These are phyloP conservation scores for Drosophila novamexicana DNA, from an alignment of 1,140 invertebrate genomes.

Conservation along the genomic window DNA sequence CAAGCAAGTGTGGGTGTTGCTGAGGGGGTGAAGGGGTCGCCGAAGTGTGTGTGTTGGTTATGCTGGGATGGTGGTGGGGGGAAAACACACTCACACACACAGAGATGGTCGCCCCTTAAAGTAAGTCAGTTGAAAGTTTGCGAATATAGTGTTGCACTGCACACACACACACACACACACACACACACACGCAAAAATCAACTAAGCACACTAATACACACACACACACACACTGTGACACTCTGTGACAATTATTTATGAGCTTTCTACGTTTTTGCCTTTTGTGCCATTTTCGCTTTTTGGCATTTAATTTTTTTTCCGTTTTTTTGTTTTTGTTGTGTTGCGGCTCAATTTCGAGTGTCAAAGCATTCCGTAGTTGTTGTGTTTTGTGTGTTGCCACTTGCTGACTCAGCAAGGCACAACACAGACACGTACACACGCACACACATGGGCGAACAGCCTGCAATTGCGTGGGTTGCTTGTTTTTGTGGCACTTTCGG, in stretches of 20 bases:
- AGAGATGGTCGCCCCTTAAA: constrained; percentile 1
- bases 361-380: constrained; percentile 55
- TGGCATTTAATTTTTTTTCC: constrained; percentile 66
- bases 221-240: constrained; percentile 4
- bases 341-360: constrained; percentile 77
- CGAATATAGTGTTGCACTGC: constrained; percentile 6
- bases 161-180: constrained; percentile 5
- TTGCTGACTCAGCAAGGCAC: constrained; percentile 67
- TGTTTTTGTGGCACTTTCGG: constrained; percentile 11
- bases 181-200: neutral
- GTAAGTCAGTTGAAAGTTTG: constrained; percentile 48
- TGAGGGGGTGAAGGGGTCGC: neutral
- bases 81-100: constrained; percentile 7
- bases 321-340: constrained; percentile 29
- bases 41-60: neutral
- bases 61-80: neutral
- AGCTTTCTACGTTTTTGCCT: constrained; percentile 73
- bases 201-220: constrained; percentile 5
- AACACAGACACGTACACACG: constrained; percentile 5
- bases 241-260: constrained; percentile 70
- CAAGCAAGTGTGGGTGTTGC: neutral
- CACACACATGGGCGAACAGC: neutral
- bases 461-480: constrained; percentile 20
- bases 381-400: constrained; percentile 23
- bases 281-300: constrained; percentile 73